Conservation (phyloP, 1,140 invertebrate genomes). For the Rhyzopertha dominica region DNA sequence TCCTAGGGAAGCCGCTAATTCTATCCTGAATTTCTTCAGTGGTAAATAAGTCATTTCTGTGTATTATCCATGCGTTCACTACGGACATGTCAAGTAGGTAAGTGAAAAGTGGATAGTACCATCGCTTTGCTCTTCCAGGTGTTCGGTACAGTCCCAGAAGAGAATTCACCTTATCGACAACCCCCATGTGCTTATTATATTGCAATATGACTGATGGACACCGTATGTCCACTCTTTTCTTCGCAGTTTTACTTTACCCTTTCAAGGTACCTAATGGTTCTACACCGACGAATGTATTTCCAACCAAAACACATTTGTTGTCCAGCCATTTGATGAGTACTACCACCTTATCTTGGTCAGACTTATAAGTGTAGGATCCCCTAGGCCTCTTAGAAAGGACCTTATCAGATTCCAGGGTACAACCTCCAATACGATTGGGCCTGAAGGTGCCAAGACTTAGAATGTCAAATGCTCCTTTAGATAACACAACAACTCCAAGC, state of each 20-base stretch:
- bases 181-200: slow-evolving; percentile 16
- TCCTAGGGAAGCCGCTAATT: slow-evolving; percentile 2
- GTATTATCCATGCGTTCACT: slow-evolving; percentile 9
- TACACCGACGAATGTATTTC: slow-evolving; percentile 2
- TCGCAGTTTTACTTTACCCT: slow-evolving; percentile 10
- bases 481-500: neutral
- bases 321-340: no score
- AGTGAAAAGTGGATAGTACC: slow-evolving; percentile 14
- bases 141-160: slow-evolving; percentile 11
- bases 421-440: no score
- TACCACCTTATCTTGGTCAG: no score
- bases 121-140: slow-evolving; percentile 11
- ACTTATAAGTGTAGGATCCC: slow-evolving; percentile 10
- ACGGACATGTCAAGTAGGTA: slow-evolving; percentile 8
- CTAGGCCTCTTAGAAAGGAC: slow-evolving; percentile 5
- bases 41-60: slow-evolving; percentile 3
- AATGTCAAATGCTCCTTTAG: no score
- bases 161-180: slow-evolving; percentile 11
- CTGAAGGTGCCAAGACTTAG: no score
- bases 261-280: slow-evolving; percentile 6
- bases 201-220: slow-evolving; percentile 6
- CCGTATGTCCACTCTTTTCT: slow-evolving; percentile 4
- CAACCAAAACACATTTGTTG: no score
- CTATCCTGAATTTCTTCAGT: slow-evolving; percentile 8
- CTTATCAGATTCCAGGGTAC: slow-evolving; percentile 10